A percentile compares a stretch with the other conserved stretches of the same genome.
Conservation (phyloP, 2,888 invertebrate genomes). For the Lycophotia porphyrea region DNA sequence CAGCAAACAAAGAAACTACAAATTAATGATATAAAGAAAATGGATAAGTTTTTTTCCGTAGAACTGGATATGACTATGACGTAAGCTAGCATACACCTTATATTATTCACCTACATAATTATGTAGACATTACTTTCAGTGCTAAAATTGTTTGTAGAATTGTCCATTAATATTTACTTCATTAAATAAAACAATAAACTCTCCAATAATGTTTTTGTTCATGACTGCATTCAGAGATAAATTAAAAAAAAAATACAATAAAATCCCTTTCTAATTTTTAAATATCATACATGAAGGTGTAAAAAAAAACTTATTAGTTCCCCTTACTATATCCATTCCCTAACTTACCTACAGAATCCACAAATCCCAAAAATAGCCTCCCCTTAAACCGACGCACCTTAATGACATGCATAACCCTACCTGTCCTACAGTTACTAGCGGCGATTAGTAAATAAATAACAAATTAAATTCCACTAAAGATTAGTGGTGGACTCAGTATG, state of each 20-base stretch:
- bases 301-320: background rate
- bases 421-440: conserved; percentile 73
- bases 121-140: background rate
- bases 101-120: background rate
- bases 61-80: background rate
- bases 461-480: conserved; percentile 88
- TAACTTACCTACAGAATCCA: conserved; percentile 5
- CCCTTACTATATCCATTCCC: background rate
- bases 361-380: conserved; percentile 40
- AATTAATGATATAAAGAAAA: background rate
- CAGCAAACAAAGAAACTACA: background rate
- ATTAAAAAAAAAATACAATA: background rate
- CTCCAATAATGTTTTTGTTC: background rate
- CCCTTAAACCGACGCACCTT: conserved; percentile 49
- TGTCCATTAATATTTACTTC: background rate
- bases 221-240: background rate
- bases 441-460: conserved; percentile 88
- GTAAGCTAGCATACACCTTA: background rate
- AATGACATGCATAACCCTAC: conserved; percentile 76
- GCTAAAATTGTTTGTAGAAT: background rate
- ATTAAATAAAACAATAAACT: background rate
- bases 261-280: background rate
- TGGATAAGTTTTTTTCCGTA: background rate
- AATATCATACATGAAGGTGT: background rate
- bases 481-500: conserved; percentile 84